Evolutionary conservation across 2,113 vertebrate genomes (phyloP).

Genomic region (Panthera uncia): DNA sequence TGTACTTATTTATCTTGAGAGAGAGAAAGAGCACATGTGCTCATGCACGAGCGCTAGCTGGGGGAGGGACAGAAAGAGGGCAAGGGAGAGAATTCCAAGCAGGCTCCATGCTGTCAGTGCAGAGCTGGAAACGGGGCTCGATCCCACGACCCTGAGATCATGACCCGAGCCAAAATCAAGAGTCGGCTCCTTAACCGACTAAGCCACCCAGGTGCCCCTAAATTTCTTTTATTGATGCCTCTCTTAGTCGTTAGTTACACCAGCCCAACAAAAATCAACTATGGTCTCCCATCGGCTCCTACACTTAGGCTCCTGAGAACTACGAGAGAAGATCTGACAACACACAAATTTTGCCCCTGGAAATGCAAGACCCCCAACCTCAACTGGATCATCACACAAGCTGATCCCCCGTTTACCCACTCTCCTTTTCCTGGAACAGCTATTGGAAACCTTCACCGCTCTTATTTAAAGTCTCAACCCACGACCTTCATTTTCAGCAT

Average conservation of each 20-base stretch:
- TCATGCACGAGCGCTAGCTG: too few relatives aligned
- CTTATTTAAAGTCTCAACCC: not conserved
- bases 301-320: not conserved
- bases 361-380: not conserved
- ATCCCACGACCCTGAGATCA: not conserved
- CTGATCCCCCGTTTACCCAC: not conserved
- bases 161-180: not conserved
- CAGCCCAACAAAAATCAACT: not conserved
- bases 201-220: not conserved
- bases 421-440: not conserved
- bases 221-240: constrained; percentile 14
- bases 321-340: constrained; percentile 21
- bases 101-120: not conserved
- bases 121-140: not conserved
- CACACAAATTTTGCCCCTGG: not conserved
- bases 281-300: not conserved
- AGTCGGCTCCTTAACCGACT: not conserved
- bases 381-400: not conserved
- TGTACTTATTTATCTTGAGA: too few relatives aligned
- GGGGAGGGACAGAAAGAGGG: not conserved
- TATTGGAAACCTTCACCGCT: not conserved
- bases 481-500: not conserved
- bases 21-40: too few relatives aligned
- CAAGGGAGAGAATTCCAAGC: not conserved
- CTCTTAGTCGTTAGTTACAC: not conserved